Evolutionary conservation across 1,140 invertebrate genomes (phyloP).

Genomic region (Antheraea mylitta): DNA sequence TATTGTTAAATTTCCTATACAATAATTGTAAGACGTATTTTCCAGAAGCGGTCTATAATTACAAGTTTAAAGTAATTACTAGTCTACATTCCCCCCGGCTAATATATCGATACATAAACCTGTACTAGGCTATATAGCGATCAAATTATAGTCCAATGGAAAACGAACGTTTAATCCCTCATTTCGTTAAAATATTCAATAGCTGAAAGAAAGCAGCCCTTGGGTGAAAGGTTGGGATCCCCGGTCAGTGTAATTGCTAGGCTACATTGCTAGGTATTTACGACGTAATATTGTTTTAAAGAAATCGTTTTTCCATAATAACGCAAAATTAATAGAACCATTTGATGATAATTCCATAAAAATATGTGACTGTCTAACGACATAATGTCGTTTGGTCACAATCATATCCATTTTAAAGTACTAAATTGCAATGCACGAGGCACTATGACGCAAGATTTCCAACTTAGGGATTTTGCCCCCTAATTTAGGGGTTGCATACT

Average conservation of each 20-base stretch:
- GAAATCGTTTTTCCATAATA: background rate
- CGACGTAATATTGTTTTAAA: background rate
- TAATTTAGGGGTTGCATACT: no score
- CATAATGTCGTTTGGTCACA: no score
- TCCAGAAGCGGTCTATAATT: slow-evolving; percentile 5
- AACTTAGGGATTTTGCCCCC: no score
- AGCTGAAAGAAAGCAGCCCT: background rate
- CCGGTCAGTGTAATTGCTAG: background rate
- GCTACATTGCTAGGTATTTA: background rate
- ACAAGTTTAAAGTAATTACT: slow-evolving; percentile 9
- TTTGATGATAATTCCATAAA: background rate
- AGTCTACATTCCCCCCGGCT: background rate
- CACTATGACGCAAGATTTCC: no score
- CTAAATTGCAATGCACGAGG: no score
- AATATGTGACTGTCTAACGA: no score
- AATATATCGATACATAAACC: background rate
- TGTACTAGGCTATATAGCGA: background rate
- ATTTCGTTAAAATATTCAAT: slow-evolving; percentile 6
- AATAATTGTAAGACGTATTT: background rate
- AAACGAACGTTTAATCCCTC: slow-evolving; percentile 5
- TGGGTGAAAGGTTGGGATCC: background rate
- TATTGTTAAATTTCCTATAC: background rate
- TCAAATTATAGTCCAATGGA: slow-evolving; percentile 4
- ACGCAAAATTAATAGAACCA: background rate
- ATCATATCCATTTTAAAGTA: no score